phyloP scores from a whole-genome alignment of 2,797 vertebrate genomes.

The Antrozous pallidus region DNA sequence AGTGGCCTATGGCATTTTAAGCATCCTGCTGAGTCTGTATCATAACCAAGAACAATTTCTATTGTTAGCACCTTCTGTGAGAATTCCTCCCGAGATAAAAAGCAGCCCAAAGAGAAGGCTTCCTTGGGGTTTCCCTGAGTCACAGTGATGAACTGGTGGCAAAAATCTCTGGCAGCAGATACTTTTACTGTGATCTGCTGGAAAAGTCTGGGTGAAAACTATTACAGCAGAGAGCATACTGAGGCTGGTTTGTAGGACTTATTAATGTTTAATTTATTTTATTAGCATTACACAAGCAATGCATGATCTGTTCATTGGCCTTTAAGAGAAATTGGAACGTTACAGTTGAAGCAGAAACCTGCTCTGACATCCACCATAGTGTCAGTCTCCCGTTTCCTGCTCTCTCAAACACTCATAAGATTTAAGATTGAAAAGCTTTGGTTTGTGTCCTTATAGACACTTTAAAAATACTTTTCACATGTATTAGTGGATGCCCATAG shows the following conservation, averaged over 20 bases:
- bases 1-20: conserved; percentile 51
- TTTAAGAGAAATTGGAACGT: not conserved
- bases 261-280: not conserved
- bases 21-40: conserved; percentile 54
- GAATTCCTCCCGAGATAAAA: conserved; percentile 45
- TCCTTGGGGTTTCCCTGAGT: conserved; percentile 57
- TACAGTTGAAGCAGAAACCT: not conserved
- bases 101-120: conserved; percentile 3
- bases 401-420: not conserved
- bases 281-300: not conserved
- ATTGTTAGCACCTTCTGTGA: conserved; percentile 59
- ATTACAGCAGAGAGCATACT: not conserved
- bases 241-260: not conserved
- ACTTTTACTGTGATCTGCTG: not conserved
- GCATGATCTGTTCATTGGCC: not conserved
- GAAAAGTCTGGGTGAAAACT: not conserved
- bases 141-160: not conserved
- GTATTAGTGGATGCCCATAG: not conserved
- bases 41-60: conserved; percentile 56
- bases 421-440: not conserved
- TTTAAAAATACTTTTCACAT: not conserved
- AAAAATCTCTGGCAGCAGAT: conserved; percentile 36
- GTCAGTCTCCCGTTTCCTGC: accelerated
- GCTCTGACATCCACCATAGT: not conserved
- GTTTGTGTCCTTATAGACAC: not conserved